Base-by-base conservation (phyloP, 2,797 vertebrate genomes). In the Cryptoblepharus egeriae region DNA sequence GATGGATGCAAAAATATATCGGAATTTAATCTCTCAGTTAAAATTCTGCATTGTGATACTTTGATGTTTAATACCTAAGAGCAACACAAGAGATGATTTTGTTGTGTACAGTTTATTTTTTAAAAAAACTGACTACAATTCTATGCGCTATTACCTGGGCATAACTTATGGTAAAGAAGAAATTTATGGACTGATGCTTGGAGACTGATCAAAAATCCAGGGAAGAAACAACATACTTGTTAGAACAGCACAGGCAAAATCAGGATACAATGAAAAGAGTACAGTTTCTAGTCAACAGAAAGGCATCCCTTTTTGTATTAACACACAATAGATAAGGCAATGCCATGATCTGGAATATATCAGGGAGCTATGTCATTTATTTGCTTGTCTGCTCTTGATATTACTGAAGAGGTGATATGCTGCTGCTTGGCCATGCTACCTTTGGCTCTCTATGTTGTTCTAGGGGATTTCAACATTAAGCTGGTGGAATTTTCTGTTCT, bases 381-480 rank as follows among this genome's bases (percentile, higher is more conserved):
- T 52, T 67, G 4, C 30, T 2, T 0, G 1, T 52, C 35, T 64
- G 32, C 26, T 64, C 6, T 35, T 0, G 13, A 0, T 69, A 0
- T 20, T 26, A 28, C n/a, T 32, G 2, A 85, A 9, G 0, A 39
- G 0, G 1, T 0, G n/a, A 30, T 45, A 18, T 32, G 37, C 45
- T 71, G 63, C 35, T 71, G 63, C n/a, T 18, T 24, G 68, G 2
- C 81, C 74, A 39, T 0, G 0, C 58, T 78, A 37, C 35, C 26
- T 39, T 52, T 30, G 16, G 0, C 64, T 69, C 52, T 20, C 39
- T 63, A 39, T 64, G 26, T 64, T 80, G 68, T 49, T 42, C 39
- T 45, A 24, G 24, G 64, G 22, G 61, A 76, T 72, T 45, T 80
- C 63, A 57, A 1, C 3, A 57, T 58, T 26, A 73, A 86, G 35